Evolutionary conservation across 2,888 invertebrate species (phyloP), one percentile per base, ranked within the genome.

Genomic region (Cecidostiba fungosa): DNA sequence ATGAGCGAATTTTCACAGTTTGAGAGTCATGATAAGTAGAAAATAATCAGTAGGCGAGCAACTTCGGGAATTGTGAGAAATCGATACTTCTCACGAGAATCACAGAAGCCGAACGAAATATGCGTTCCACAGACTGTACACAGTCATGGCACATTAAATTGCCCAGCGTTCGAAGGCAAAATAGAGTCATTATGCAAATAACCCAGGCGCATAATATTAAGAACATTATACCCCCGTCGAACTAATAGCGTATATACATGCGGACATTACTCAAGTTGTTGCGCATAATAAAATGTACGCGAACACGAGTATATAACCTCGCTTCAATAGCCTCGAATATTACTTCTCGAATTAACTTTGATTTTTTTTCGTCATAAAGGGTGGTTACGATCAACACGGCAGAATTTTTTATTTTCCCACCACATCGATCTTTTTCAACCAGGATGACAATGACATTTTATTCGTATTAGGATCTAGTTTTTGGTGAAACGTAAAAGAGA

Each of bases 141-240:
- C 47, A 62, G 76, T 36, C 77, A 77, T 59, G 82, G 84, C 70
- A 81, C 79, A 84, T 87, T 86, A 84, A 78, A 83, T 77, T 76
- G 82, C 26, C 62, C 50, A 69, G 59, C 82, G 76, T 85, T 82
- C 69, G 81, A 69, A 84, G 72, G 87, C 84, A 84, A 86, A 87
- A 88, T 88, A 88, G 85, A 88, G 88, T 86, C 87, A 88, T 88
- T 87, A 88, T 87, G 87, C 85, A 88, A 88, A 88, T 86, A 66
- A 47, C 69, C 36, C 43, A 43, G 69, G 74, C 80, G 86, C 85
- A 85, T 88, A 88, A 87, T 86, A 84, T 84, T 82, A 82, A 83
- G 87, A 86, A 82, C 81, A 85, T 87, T 86, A 87, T 85, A 85
- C 83, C 85, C 74, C 43, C 87, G 72, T 77, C 87, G 85, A 85